These are phyloP conservation scores for Sander vitreus DNA, from an alignment of 2,113 vertebrate species.

Conservation along the genomic window DNA sequence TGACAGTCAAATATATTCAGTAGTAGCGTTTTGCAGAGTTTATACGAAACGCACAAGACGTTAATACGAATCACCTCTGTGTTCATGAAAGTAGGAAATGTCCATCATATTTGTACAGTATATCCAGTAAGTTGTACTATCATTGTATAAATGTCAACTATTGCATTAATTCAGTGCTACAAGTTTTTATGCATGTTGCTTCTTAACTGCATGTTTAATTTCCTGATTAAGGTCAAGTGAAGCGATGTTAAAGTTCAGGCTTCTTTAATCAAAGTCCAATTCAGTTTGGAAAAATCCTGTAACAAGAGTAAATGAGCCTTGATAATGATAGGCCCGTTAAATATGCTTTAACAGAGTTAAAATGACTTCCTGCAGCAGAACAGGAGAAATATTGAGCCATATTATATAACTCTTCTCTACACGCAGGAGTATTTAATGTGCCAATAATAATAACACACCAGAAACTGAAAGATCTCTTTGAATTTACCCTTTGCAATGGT, in stretches of 20 bases:
- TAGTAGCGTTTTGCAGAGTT: too few relatives aligned
- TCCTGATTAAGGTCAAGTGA: too few relatives aligned
- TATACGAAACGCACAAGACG: too few relatives aligned
- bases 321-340: constrained; percentile 19
- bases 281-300: constrained; percentile 10
- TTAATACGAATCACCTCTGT: too few relatives aligned
- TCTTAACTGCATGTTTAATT: too few relatives aligned
- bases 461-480: constrained; percentile 10
- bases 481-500: constrained; percentile 5
- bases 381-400: not conserved
- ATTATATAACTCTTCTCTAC: not conserved
- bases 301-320: constrained; percentile 12
- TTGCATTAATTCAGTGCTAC: too few relatives aligned
- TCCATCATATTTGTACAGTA: not conserved
- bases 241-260: too few relatives aligned
- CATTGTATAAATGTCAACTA: too few relatives aligned
- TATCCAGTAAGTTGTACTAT: not conserved
- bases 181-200: too few relatives aligned
- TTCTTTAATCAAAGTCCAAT: constrained; percentile 28
- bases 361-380: not conserved
- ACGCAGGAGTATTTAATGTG: constrained; percentile 15
- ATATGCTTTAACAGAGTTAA: constrained; percentile 10
- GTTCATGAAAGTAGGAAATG: not conserved
- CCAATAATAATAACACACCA: not conserved
- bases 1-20: not conserved